Percentiles rank a stretch among this genome's conserved stretches.
Conservation (phyloP, 2,113 vertebrate species). For the Butorides virescens region DNA sequence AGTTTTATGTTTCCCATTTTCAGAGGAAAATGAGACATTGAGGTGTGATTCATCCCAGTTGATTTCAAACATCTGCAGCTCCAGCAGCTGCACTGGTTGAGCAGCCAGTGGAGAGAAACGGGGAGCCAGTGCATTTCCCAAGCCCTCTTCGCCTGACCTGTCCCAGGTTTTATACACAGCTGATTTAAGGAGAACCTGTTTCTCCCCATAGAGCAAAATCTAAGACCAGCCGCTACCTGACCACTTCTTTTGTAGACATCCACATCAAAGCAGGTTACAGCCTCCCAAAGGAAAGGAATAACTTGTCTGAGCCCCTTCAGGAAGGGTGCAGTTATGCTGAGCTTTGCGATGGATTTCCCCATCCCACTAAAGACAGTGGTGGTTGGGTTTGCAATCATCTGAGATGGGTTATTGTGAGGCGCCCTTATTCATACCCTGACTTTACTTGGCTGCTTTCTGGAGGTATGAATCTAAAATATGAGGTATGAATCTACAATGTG, state of each 20-base stretch:
- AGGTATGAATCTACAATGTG: background rate
- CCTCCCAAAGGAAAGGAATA: background rate
- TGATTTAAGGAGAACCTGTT: background rate
- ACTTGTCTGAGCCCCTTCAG: background rate
- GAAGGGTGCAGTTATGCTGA: background rate
- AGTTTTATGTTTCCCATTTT: background rate
- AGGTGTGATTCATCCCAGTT: background rate
- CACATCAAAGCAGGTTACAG: background rate
- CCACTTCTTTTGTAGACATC: background rate
- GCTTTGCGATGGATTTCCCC: background rate
- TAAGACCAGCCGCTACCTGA: no score
- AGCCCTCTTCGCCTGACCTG: background rate
- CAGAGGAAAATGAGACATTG: background rate
- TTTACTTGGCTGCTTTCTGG: background rate
- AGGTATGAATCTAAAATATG: background rate
- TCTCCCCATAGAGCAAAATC: accelerated
- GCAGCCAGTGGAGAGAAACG: background rate
- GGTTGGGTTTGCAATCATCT: background rate
- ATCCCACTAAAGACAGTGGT: accelerated
- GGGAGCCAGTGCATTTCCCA: background rate
- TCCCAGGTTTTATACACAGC: background rate
- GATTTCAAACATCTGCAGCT: background rate
- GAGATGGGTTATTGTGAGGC: background rate
- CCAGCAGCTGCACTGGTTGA: background rate
- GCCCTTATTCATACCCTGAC: background rate